Percentiles rank a stretch among this genome's conserved stretches.
phyloP scores from a whole-genome alignment of 2,888 invertebrate genomes.

The Crematogaster levior region DNA sequence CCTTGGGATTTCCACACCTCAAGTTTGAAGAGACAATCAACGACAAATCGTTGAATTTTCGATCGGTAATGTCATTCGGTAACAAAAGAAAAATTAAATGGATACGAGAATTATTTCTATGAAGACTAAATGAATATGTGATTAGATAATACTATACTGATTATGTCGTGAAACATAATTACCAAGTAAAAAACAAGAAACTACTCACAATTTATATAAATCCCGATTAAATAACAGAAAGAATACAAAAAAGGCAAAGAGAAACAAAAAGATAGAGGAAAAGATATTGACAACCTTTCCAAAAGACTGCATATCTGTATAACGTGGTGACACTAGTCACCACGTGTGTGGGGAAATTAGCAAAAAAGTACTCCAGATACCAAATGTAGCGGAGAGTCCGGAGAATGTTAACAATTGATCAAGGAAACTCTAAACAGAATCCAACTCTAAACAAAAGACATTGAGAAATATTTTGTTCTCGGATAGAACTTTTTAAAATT shows the following conservation, averaged over 20 bases:
- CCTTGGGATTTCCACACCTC: background rate
- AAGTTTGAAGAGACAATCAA: background rate
- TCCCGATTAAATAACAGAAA: background rate
- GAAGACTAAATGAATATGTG: background rate
- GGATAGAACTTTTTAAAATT: background rate
- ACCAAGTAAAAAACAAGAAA: background rate
- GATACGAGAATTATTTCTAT: background rate
- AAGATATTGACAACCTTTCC: background rate
- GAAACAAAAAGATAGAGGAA: background rate
- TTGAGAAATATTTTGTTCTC: slow-evolving; percentile 1
- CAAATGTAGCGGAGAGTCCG: background rate
- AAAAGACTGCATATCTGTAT: slow-evolving; percentile 9
- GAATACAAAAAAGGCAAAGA: background rate
- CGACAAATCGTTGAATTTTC: background rate
- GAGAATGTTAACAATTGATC: background rate
- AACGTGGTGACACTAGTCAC: background rate
- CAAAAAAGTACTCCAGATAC: background rate
- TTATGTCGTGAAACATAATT: background rate
- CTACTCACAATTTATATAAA: background rate
- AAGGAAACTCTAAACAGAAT: background rate
- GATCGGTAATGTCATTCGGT: background rate
- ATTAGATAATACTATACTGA: background rate
- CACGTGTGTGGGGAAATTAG: no score
- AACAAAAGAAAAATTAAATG: background rate
- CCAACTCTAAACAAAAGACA: background rate